Evolutionary conservation across 2,888 invertebrate species (phyloP).

Genomic region (Thymelicus sylvestris): DNA sequence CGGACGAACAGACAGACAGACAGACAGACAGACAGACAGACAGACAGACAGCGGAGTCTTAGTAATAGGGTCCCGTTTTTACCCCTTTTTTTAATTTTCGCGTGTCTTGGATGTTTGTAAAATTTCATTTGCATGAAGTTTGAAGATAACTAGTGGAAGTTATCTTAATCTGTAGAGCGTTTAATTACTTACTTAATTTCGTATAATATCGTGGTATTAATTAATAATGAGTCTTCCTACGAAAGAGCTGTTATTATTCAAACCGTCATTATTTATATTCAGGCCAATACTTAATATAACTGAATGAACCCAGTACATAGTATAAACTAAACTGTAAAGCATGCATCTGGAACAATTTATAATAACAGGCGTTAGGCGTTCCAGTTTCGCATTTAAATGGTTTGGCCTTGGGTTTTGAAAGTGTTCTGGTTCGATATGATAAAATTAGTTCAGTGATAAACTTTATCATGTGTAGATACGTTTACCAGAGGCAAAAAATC

Average conservation of each 20-base stretch:
- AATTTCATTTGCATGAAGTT: too few relatives aligned
- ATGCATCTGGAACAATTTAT: slow-evolving; percentile 28
- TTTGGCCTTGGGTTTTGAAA: slow-evolving; percentile 34
- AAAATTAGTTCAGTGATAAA: slow-evolving; percentile 13
- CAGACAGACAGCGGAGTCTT: too few relatives aligned
- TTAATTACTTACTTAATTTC: too few relatives aligned
- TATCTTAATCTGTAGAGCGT: too few relatives aligned
- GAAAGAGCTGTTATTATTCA: not conserved
- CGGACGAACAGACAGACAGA: too few relatives aligned
- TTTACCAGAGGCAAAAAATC: not conserved
- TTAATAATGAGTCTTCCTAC: too few relatives aligned
- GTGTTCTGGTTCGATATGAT: slow-evolving; percentile 28
- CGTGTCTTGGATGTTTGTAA: too few relatives aligned
- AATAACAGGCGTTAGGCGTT: slow-evolving; percentile 34
- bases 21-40: too few relatives aligned
- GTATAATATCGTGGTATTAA: too few relatives aligned
- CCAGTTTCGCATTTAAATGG: slow-evolving; percentile 35
- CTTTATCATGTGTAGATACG: not conserved
- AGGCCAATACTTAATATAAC: slow-evolving; percentile 20
- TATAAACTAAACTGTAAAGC: slow-evolving; percentile 5
- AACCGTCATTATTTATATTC: slow-evolving; percentile 10
- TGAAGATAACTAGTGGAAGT: too few relatives aligned
- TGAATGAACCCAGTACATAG: slow-evolving; percentile 10
- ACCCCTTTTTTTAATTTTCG: too few relatives aligned
- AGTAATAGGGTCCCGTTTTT: too few relatives aligned